phyloP scores from a whole-genome alignment of 2,888 invertebrate genomes.

The Hanleya hanleyi region DNA sequence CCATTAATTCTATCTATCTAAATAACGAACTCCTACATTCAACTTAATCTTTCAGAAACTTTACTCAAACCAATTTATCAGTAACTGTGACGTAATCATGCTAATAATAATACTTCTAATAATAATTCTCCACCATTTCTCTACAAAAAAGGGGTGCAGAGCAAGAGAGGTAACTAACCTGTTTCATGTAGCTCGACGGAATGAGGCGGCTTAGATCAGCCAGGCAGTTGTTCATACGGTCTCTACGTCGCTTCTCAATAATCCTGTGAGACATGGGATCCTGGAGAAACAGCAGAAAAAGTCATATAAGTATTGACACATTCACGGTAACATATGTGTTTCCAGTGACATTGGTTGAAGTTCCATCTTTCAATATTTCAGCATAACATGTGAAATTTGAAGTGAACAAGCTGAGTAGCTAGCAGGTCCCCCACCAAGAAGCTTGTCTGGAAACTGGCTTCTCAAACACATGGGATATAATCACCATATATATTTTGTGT shows the following conservation, averaged over 20 bases:
- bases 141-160: too few relatives aligned
- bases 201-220: slow-evolving; percentile 94
- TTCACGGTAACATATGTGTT: neutral
- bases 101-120: too few relatives aligned
- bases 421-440: neutral
- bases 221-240: slow-evolving; percentile 97
- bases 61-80: too few relatives aligned
- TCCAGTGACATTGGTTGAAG: neutral
- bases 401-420: neutral
- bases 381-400: neutral
- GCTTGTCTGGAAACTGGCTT: too few relatives aligned
- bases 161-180: too few relatives aligned
- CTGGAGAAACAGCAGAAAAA: slow-evolving; percentile 75
- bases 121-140: too few relatives aligned
- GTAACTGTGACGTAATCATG: too few relatives aligned
- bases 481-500: too few relatives aligned
- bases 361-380: neutral
- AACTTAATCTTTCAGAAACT: too few relatives aligned
- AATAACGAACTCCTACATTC: too few relatives aligned
- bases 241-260: slow-evolving; percentile 94
- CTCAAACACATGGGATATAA: too few relatives aligned
- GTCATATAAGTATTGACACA: neutral
- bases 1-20: too few relatives aligned
- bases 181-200: slow-evolving; percentile 93
- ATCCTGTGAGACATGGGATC: slow-evolving; percentile 98